These are phyloP conservation scores for Hemiscyllium ocellatum DNA, from an alignment of 2,113 vertebrate genomes.

Conservation along the genomic window DNA sequence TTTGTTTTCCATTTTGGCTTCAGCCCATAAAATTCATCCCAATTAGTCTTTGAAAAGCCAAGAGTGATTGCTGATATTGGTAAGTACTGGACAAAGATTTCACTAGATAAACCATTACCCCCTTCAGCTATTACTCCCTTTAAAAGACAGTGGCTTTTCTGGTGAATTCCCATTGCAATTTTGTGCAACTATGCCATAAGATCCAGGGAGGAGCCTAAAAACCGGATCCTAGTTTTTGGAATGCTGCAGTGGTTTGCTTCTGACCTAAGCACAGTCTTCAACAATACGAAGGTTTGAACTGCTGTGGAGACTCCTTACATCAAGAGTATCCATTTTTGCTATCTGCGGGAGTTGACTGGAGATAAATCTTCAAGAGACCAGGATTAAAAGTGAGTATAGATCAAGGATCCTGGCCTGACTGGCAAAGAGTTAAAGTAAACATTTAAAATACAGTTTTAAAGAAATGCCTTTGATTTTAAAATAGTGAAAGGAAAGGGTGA, in stretches of 20 bases:
- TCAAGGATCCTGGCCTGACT: background rate
- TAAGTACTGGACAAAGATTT: background rate
- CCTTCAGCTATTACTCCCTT: background rate
- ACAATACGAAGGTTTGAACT: background rate
- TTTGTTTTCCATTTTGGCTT: background rate
- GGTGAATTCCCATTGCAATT: background rate
- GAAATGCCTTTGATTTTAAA: too few species aligned
- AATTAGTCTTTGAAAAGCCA: background rate
- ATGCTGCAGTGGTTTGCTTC: background rate
- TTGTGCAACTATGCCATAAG: background rate
- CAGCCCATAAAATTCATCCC: background rate
- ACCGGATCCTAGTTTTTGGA: background rate
- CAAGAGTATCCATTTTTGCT: background rate
- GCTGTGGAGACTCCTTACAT: background rate
- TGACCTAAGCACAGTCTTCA: background rate
- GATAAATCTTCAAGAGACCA: background rate
- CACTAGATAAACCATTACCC: background rate
- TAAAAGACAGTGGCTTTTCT: background rate
- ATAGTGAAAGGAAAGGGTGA: background rate
- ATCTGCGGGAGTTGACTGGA: background rate
- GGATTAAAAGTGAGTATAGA: background rate
- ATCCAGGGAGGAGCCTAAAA: background rate
- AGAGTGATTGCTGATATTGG: background rate
- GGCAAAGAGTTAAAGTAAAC: background rate
- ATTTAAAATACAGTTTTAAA: background rate